Evolutionary conservation across 2,113 vertebrate species (phyloP).

Genomic region (Vicugna pacos): DNA sequence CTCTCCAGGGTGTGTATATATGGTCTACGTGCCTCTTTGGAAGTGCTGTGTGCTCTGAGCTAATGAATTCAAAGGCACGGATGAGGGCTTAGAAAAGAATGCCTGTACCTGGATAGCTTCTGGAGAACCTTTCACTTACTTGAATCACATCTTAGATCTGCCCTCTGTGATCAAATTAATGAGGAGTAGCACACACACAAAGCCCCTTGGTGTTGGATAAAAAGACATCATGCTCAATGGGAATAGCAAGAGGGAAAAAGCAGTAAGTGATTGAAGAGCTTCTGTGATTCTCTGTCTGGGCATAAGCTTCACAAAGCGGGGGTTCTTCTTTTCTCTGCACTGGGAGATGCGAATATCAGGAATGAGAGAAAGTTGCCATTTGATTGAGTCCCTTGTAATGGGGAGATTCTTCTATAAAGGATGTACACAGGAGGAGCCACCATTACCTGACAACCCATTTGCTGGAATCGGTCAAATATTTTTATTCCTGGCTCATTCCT

Average conservation of each 20-base stretch:
- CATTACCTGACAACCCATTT: constrained; percentile 71
- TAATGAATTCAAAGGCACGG: constrained; percentile 79
- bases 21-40: neutral
- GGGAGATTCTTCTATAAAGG: constrained; percentile 76
- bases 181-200: constrained; percentile 71
- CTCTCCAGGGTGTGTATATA: neutral
- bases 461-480: constrained; percentile 83
- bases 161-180: constrained; percentile 81
- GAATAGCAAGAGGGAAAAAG: constrained; percentile 54
- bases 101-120: constrained; percentile 63
- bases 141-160: constrained; percentile 72
- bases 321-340: constrained; percentile 50
- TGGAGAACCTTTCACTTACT: constrained; percentile 78
- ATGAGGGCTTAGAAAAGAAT: constrained; percentile 62
- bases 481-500: constrained; percentile 79
- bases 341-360: neutral
- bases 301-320: neutral
- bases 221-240: constrained; percentile 70
- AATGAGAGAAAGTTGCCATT: constrained; percentile 50
- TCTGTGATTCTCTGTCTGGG: constrained; percentile 49
- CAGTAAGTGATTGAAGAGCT: constrained; percentile 48
- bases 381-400: constrained; percentile 79
- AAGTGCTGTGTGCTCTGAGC: neutral
- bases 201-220: constrained; percentile 68
- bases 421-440: constrained; percentile 67